A percentile compares a stretch with the other conserved stretches of the same genome.
phyloP scores from a whole-genome alignment of 2,113 vertebrate genomes.

The Ciconia stormi region DNA sequence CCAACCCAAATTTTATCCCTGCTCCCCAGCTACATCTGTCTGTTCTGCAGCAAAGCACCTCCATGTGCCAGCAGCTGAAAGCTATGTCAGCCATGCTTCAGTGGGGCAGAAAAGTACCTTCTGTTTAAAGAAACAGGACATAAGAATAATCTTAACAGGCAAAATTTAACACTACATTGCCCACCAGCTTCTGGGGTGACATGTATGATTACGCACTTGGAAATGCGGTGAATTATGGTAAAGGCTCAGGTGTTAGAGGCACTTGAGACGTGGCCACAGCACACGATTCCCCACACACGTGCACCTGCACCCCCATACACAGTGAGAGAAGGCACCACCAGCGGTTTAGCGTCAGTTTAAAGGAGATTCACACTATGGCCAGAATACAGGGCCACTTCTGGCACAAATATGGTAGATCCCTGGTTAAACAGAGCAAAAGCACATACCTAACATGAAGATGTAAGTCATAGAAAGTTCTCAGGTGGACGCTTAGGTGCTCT shows the following conservation, averaged over 20 bases:
- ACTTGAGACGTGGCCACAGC: neutral
- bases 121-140: conserved; percentile 3
- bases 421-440: neutral
- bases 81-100: neutral
- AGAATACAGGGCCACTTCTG: neutral
- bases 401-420: neutral
- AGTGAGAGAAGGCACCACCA: neutral
- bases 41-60: neutral
- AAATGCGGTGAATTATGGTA: neutral
- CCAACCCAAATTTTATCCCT: neutral
- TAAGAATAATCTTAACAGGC: neutral
- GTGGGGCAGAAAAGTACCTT: conserved; percentile 21
- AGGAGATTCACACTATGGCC: neutral
- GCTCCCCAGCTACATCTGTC: neutral
- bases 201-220: neutral
- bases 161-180: neutral
- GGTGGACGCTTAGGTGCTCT: neutral
- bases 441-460: neutral
- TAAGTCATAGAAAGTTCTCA: neutral
- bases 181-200: neutral
- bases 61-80: neutral
- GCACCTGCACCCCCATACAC: too few species aligned
- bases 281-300: neutral
- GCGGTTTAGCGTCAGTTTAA: neutral
- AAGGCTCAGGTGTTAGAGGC: neutral